Conservation (phyloP, 2,888 invertebrate species). For the Automeris io region DNA sequence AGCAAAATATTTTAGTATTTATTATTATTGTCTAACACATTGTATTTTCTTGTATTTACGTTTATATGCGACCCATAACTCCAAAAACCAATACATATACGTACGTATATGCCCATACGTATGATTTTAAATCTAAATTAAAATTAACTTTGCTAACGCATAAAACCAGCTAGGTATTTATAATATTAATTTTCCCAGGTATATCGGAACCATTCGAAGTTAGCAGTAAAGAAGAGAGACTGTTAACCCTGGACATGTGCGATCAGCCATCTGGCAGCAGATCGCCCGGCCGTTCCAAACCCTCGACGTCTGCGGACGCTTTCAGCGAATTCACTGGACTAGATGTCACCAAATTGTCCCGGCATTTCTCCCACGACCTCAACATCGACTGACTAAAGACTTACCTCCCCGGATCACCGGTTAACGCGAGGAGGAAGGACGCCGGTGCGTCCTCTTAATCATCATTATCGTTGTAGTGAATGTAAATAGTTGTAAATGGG, state of each 20-base stretch:
- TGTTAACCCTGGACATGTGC: constrained; percentile 38
- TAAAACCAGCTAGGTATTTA: too few relatives aligned
- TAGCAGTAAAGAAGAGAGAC: constrained; percentile 55
- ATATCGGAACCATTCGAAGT: constrained; percentile 71
- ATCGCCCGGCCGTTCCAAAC: constrained; percentile 31
- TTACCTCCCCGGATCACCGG: constrained; percentile 64
- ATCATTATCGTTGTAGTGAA: too few relatives aligned
- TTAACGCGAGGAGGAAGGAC: constrained; percentile 24
- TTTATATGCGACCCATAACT: too few relatives aligned
- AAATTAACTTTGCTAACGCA: too few relatives aligned
- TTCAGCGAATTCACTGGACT: constrained; percentile 69
- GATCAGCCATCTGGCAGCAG: constrained; percentile 43
- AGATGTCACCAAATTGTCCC: constrained; percentile 64
- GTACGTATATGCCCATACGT: too few relatives aligned
- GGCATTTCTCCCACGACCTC: constrained; percentile 68
- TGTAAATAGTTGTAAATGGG: too few relatives aligned
- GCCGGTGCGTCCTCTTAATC: too few relatives aligned
- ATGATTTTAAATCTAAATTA: too few relatives aligned
- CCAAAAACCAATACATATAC: too few relatives aligned
- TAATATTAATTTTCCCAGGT: constrained; percentile 50
- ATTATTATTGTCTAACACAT: too few relatives aligned
- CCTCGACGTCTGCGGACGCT: constrained; percentile 51
- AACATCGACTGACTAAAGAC: constrained; percentile 73
- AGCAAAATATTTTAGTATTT: too few relatives aligned
- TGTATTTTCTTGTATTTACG: too few relatives aligned